Percentiles rank a stretch among this genome's conserved stretches.
Conservation (phyloP, 53 echinoderm and acorn worm genomes). For the Pentamera pediparva region DNA sequence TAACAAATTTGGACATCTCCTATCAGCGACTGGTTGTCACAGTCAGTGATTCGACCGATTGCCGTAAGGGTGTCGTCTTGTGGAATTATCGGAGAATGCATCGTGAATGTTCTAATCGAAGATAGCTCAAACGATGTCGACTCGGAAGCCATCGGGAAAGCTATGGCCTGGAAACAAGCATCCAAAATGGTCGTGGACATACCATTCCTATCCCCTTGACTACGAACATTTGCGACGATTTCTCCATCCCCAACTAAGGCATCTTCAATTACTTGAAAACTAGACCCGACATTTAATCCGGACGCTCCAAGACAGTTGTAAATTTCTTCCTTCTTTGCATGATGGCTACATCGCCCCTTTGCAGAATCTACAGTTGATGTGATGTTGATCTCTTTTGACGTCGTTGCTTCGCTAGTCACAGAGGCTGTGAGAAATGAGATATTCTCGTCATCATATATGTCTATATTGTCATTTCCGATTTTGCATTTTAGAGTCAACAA, state of each 20-base stretch:
- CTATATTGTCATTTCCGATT: conserved; percentile 50
- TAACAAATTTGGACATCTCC: conserved; percentile 54
- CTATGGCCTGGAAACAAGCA: conserved; percentile 73
- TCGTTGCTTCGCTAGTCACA: conserved; percentile 12
- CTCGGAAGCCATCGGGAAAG: conserved; percentile 38
- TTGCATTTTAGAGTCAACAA: conserved; percentile 51
- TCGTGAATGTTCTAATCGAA: conserved; percentile 39
- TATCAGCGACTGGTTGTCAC: conserved; percentile 55
- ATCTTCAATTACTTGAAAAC: conserved; percentile 57
- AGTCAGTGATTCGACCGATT: conserved; percentile 57
- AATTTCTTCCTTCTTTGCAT: conserved; percentile 41
- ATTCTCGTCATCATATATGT: conserved; percentile 50
- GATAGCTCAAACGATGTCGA: conserved; percentile 63
- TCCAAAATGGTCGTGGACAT: conserved; percentile 58
- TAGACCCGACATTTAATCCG: conserved; percentile 55
- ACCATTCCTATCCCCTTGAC: conserved; percentile 51
- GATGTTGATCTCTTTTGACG: conserved; percentile 3
- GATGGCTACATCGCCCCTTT: conserved; percentile 34
- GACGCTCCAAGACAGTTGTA: conserved; percentile 49
- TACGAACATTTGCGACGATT: conserved; percentile 36
- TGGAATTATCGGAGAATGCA: conserved; percentile 63
- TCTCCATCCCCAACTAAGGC: conserved; percentile 68
- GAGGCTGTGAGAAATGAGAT: conserved; percentile 37
- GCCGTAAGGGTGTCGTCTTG: conserved; percentile 54
- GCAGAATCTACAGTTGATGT: conserved; percentile 19